Evolutionary conservation across 2,113 vertebrate species (phyloP).

Genomic region (Sminthopsis crassicaudata): DNA sequence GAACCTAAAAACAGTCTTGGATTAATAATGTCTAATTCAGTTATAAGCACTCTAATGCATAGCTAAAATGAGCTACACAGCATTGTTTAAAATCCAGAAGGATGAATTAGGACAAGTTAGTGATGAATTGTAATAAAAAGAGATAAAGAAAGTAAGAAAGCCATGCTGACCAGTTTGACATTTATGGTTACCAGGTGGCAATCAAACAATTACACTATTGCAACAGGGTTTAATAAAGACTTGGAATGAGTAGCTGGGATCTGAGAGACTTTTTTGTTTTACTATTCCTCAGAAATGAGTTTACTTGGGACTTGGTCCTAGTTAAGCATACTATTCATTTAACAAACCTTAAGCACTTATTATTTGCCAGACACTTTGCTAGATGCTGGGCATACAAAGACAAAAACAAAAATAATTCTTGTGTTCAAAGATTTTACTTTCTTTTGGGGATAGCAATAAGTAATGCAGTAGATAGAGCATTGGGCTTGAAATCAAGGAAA

Average conservation of each 20-base stretch:
- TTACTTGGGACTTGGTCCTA: background rate
- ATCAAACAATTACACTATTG: slow-evolving; percentile 30
- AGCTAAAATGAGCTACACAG: slow-evolving; percentile 38
- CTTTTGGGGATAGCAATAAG: background rate
- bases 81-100: slow-evolving; percentile 42
- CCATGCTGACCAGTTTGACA: slow-evolving; percentile 56
- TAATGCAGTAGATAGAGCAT: background rate
- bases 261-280: slow-evolving; percentile 45
- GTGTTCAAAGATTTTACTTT: background rate
- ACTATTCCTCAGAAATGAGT: slow-evolving; percentile 27
- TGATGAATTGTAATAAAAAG: slow-evolving; percentile 55
- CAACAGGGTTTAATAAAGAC: slow-evolving; percentile 64
- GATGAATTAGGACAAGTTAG: slow-evolving; percentile 41
- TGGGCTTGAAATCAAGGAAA: background rate
- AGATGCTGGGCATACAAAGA: background rate
- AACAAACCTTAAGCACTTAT: background rate
- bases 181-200: slow-evolving; percentile 61
- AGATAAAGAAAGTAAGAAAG: background rate
- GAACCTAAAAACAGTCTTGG: slow-evolving; percentile 61
- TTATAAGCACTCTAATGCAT: slow-evolving; percentile 55
- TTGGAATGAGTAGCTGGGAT: slow-evolving; percentile 47
- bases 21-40: slow-evolving; percentile 70
- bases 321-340: background rate
- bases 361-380: background rate
- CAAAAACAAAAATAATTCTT: background rate